phyloP scores from a whole-genome alignment of 2,888 invertebrate genomes.

The Drosophila conformis region DNA sequence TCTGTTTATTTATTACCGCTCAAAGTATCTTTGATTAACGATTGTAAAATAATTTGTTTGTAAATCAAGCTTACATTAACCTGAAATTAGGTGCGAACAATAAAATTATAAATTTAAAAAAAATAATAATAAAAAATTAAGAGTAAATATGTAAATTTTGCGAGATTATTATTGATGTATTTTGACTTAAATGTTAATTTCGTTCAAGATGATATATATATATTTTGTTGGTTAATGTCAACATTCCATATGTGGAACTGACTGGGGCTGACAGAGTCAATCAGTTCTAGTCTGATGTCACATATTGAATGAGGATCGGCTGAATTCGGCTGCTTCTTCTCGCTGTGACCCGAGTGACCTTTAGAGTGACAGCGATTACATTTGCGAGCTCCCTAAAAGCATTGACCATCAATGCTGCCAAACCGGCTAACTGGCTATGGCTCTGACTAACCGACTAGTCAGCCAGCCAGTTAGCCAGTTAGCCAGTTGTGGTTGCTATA shows the following conservation, averaged over 20 bases:
- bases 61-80: neutral
- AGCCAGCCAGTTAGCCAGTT: neutral
- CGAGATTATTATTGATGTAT: slow-evolving; percentile 14
- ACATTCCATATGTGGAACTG: slow-evolving; percentile 1
- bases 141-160: neutral
- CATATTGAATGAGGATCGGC: slow-evolving; percentile 16
- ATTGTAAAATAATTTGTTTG: neutral
- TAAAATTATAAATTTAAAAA: neutral
- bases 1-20: neutral
- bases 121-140: neutral
- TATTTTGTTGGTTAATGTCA: neutral
- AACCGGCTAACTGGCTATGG: slow-evolving; percentile 55
- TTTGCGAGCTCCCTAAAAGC: slow-evolving; percentile 27
- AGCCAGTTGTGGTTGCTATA: slow-evolving; percentile 8
- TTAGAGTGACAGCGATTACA: slow-evolving; percentile 32
- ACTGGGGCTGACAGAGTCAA: slow-evolving; percentile 13
- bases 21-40: neutral
- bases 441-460: slow-evolving; percentile 18
- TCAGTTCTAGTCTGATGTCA: slow-evolving; percentile 29
- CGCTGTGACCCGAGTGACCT: slow-evolving; percentile 52
- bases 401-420: slow-evolving; percentile 66
- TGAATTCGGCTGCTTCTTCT: neutral
- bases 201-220: neutral
- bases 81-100: slow-evolving; percentile 3
- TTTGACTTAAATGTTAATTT: slow-evolving; percentile 5